Evolutionary conservation across 2,888 invertebrate genomes (phyloP).

Genomic region (Lamellibrachia satsuma): DNA sequence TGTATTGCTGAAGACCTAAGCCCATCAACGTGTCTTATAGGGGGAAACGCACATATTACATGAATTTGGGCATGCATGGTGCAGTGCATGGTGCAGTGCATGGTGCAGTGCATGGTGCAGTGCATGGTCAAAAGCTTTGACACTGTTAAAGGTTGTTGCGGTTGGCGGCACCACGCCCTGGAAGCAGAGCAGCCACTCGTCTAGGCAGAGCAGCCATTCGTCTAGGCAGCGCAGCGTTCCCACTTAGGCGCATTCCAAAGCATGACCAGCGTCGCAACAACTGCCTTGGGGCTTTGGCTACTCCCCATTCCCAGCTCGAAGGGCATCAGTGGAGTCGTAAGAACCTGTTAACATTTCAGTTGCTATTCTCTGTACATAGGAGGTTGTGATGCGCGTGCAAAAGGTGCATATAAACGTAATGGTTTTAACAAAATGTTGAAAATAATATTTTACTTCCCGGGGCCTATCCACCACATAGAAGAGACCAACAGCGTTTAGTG

Average conservation of each 20-base stretch:
- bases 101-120: too few species aligned
- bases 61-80: too few species aligned
- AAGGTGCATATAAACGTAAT: too few species aligned
- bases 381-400: too few species aligned
- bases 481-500: too few species aligned
- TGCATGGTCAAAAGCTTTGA: background rate
- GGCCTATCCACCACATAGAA: too few species aligned
- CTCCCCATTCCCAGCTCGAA: background rate
- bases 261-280: background rate
- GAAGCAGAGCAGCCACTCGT: background rate
- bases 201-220: background rate
- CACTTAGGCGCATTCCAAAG: background rate
- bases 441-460: too few species aligned
- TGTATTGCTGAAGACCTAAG: background rate
- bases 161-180: background rate
- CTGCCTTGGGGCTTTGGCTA: too few species aligned
- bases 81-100: too few species aligned
- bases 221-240: background rate
- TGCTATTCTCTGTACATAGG: too few species aligned
- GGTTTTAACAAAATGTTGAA: too few species aligned
- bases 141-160: background rate
- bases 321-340: background rate
- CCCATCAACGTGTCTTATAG: background rate
- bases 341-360: background rate
- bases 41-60: background rate